phyloP scores from a whole-genome alignment of 92 coral and sea anemone species.

The Montipora capitata region DNA sequence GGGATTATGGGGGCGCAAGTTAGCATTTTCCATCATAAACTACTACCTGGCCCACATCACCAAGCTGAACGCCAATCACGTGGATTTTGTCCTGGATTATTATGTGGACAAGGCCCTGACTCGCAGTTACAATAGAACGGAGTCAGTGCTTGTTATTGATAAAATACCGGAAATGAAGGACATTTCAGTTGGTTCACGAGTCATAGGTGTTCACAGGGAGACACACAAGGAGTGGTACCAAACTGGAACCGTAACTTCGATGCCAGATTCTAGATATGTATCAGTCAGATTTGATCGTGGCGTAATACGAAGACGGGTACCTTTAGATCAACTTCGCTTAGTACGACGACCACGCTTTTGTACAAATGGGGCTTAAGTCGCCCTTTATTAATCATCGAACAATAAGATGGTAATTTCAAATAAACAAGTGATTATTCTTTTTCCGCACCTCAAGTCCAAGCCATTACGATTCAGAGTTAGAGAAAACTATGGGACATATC shows the following conservation, averaged over 20 bases:
- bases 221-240: too few species aligned
- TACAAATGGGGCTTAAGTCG: not conserved
- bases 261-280: not conserved
- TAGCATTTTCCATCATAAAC: not conserved
- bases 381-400: not conserved
- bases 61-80: not conserved
- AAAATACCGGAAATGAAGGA: not conserved
- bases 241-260: not conserved
- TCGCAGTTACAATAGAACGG: slow-evolving; percentile 1
- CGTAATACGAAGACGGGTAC: not conserved
- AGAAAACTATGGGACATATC: too few species aligned
- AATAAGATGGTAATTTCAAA: too few species aligned
- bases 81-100: not conserved
- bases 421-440: not conserved
- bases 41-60: slow-evolving; percentile 20
- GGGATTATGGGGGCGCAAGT: not conserved
- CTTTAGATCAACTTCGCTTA: not conserved
- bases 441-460: too few species aligned
- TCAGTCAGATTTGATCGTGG: not conserved
- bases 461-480: too few species aligned
- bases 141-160: slow-evolving; percentile 11
- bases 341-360: slow-evolving; percentile 5
- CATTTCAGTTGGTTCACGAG: slow-evolving; percentile 8
- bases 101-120: not conserved
- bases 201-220: not conserved